Percentiles rank a stretch among this genome's conserved stretches.
Evolutionary conservation across 2,888 invertebrate species (phyloP).

Genomic region (Microctonus brassicae): DNA sequence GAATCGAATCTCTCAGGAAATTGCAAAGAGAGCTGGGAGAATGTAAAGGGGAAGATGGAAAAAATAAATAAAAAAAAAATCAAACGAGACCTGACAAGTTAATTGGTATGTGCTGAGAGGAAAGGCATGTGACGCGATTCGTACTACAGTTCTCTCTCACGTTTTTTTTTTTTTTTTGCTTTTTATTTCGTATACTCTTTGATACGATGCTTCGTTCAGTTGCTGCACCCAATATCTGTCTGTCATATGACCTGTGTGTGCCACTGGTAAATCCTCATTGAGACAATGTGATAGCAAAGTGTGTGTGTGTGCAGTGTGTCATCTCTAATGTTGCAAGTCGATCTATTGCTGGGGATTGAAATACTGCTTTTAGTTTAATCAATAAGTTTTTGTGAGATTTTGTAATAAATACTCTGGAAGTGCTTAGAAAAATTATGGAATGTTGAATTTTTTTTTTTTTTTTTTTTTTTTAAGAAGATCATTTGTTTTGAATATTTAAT

Average conservation of each 20-base stretch:
- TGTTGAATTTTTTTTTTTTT: too few species aligned
- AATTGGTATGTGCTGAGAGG: conserved; percentile 40
- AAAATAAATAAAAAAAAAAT: conserved; percentile 9
- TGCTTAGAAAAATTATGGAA: too few species aligned
- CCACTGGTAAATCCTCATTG: background rate
- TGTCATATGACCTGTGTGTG: conserved; percentile 18
- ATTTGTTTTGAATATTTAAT: too few species aligned
- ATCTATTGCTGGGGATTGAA: too few species aligned
- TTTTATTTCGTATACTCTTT: background rate
- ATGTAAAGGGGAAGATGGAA: background rate
- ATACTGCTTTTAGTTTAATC: too few species aligned
- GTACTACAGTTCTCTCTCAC: conserved; percentile 3
- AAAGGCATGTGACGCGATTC: conserved; percentile 32
- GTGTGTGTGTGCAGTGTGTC: too few species aligned
- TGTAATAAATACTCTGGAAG: too few species aligned
- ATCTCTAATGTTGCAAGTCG: too few species aligned
- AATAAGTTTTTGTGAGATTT: too few species aligned
- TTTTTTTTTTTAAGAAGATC: too few species aligned
- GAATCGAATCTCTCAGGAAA: conserved; percentile 34
- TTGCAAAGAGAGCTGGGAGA: conserved; percentile 1
- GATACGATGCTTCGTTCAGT: background rate
- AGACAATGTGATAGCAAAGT: background rate
- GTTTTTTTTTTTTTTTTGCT: conserved; percentile 15
- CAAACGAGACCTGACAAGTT: conserved; percentile 41
- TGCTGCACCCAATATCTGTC: conserved; percentile 19